These are phyloP conservation scores for Castor canadensis DNA, from an alignment of 2,113 vertebrate species.

Conservation along the genomic window DNA sequence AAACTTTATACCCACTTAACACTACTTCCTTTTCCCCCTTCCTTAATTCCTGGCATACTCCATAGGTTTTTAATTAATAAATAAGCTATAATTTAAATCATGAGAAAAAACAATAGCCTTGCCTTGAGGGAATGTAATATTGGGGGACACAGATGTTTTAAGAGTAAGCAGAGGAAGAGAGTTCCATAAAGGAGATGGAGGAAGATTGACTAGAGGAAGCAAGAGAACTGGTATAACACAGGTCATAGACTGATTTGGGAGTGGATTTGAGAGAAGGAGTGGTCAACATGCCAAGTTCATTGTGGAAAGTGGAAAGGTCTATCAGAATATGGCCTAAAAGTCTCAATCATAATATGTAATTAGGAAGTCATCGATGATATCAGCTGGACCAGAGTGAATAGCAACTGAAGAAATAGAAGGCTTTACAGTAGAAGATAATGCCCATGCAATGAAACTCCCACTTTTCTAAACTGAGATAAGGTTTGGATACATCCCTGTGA, in stretches of 20 bases:
- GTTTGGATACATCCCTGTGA: background rate
- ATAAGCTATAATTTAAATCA: background rate
- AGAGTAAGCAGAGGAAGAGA: background rate
- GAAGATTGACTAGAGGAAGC: background rate
- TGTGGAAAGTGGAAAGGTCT: background rate
- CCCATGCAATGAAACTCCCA: background rate
- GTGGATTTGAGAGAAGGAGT: background rate
- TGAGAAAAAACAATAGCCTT: background rate
- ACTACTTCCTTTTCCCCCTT: rapidly evolving
- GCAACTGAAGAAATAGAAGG: background rate
- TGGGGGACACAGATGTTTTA: background rate
- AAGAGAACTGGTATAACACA: background rate
- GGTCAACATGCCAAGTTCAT: no score
- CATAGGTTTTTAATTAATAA: background rate
- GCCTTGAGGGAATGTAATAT: background rate
- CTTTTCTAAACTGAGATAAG: background rate
- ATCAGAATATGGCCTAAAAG: background rate
- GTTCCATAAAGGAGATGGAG: background rate
- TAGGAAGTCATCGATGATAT: background rate
- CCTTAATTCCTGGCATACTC: background rate
- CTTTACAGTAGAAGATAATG: background rate
- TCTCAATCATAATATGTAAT: background rate
- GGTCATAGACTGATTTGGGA: background rate
- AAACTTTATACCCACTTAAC: background rate
- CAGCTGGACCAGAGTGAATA: background rate